Conservation (phyloP, 2,888 invertebrate species). For the Asteroscopus sphinx region DNA sequence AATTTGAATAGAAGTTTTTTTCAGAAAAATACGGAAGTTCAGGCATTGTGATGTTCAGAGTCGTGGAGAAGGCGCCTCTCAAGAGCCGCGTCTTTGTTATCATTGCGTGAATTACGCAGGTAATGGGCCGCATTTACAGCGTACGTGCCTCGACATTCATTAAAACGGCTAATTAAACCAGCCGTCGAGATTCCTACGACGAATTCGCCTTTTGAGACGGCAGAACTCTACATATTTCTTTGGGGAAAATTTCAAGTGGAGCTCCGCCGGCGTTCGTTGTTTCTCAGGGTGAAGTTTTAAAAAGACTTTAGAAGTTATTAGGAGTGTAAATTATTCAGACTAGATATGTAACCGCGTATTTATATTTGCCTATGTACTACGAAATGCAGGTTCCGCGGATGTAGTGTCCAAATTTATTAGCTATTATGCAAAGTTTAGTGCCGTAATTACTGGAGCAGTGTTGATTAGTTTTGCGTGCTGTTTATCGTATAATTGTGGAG, state of each 20-base stretch:
- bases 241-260: slow-evolving; percentile 69
- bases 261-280: slow-evolving; percentile 63
- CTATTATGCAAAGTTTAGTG: slow-evolving; percentile 58
- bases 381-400: slow-evolving; percentile 47
- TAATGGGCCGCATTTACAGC: slow-evolving; percentile 85
- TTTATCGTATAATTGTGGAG: slow-evolving; percentile 48
- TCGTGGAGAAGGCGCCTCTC: slow-evolving; percentile 47
- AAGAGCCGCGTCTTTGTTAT: slow-evolving; percentile 75
- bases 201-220: slow-evolving; percentile 72
- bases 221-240: slow-evolving; percentile 74
- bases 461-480: slow-evolving; percentile 58
- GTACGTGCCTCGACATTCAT: slow-evolving; percentile 88
- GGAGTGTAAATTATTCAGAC: slow-evolving; percentile 55
- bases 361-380: slow-evolving; percentile 29
- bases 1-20: slow-evolving; percentile 40
- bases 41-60: slow-evolving; percentile 52
- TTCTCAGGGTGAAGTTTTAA: slow-evolving; percentile 61
- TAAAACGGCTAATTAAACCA: slow-evolving; percentile 86
- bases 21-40: slow-evolving; percentile 43
- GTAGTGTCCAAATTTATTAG: slow-evolving; percentile 56
- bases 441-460: slow-evolving; percentile 54
- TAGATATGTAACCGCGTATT: slow-evolving; percentile 35
- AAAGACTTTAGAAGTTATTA: slow-evolving; percentile 64
- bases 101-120: slow-evolving; percentile 85
- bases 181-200: slow-evolving; percentile 77